phyloP scores from a whole-genome alignment of 2,797 vertebrate species.

The Otus scops region DNA sequence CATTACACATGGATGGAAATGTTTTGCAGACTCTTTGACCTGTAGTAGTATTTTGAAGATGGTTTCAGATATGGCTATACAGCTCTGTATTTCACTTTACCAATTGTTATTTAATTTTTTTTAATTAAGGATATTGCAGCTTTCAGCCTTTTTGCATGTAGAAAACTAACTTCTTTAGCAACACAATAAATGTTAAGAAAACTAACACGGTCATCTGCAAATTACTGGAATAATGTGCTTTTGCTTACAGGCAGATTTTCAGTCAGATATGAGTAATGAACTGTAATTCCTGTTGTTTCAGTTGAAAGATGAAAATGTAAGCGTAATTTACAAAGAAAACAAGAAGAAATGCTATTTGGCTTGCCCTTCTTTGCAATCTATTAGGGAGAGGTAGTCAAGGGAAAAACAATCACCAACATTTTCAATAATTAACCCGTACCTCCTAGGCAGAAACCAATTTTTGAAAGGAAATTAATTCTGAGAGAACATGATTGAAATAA shows the following conservation, averaged over 20 bases:
- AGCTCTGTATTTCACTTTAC: not conserved
- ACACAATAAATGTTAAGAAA: not conserved
- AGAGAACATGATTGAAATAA: not conserved
- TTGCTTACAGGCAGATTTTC: conserved; percentile 57
- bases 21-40: not conserved
- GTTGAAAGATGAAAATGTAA: conserved; percentile 39
- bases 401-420: not conserved
- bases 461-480: conserved; percentile 42
- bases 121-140: not conserved
- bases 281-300: conserved; percentile 35
- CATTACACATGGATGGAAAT: not conserved
- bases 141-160: not conserved
- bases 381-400: not conserved
- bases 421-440: conserved; percentile 41
- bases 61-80: not conserved
- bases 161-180: not conserved
- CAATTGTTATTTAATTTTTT: not conserved
- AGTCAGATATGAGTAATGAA: conserved; percentile 36
- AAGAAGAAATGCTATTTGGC: not conserved
- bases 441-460: conserved; percentile 24
- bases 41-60: not conserved
- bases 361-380: not conserved
- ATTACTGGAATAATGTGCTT: conserved; percentile 29
- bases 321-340: conserved; percentile 21
- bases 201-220: conserved; percentile 34